phyloP scores from a whole-genome alignment of 2,888 invertebrate genomes.

The Oscheius sp. region DNA sequence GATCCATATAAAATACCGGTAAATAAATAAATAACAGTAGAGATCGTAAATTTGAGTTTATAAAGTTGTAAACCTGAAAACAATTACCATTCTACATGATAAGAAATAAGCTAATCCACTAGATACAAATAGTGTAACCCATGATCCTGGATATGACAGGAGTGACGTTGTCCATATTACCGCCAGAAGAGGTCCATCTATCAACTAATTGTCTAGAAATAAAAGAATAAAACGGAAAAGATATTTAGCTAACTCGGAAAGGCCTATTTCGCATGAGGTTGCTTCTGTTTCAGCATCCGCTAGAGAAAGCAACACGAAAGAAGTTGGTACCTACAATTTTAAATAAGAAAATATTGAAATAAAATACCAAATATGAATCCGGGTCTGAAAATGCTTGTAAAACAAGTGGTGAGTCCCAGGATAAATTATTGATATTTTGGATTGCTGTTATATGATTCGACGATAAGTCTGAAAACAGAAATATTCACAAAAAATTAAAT shows the following conservation, averaged over 20 bases:
- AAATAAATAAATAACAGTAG: not conserved
- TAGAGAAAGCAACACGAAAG: slow-evolving; percentile 41
- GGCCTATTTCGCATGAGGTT: slow-evolving; percentile 33
- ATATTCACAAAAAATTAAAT: not conserved
- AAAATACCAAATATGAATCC: slow-evolving; percentile 40
- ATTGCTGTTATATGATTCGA: not conserved
- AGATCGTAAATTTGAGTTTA: not conserved
- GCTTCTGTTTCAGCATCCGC: slow-evolving; percentile 13
- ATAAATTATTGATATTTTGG: slow-evolving; percentile 39
- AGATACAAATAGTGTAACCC: slow-evolving; percentile 17
- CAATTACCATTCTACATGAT: no score
- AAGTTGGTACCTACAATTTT: slow-evolving; percentile 28
- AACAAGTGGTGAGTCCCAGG: slow-evolving; percentile 50
- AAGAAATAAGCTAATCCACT: no score
- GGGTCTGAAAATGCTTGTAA: slow-evolving; percentile 51
- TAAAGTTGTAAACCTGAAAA: not conserved
- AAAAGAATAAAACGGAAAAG: not conserved
- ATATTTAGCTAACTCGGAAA: not conserved
- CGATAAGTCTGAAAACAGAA: not conserved
- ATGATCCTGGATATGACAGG: slow-evolving; percentile 49
- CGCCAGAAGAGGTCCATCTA: slow-evolving; percentile 45
- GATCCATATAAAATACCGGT: slow-evolving; percentile 10
- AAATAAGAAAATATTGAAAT: no score
- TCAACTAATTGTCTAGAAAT: slow-evolving; percentile 40
- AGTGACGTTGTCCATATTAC: slow-evolving; percentile 43